These are phyloP conservation scores for Calyptommatus sinebrachiatus DNA, from an alignment of 2,113 vertebrate genomes.

Conservation along the genomic window DNA sequence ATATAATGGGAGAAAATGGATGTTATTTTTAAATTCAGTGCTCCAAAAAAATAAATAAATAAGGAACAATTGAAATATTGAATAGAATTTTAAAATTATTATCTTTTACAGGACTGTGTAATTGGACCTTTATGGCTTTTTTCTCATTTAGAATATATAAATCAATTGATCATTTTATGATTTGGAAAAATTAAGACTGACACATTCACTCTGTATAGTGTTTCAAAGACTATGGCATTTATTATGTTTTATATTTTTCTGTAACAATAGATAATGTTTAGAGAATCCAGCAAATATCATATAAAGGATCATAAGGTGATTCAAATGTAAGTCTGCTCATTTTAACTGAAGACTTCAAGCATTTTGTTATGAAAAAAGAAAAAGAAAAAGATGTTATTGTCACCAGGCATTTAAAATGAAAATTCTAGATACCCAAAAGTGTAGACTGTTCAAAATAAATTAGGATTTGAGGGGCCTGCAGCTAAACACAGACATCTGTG, in stretches of 20 bases:
- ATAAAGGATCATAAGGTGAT: neutral
- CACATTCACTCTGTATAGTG: neutral
- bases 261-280: accelerated
- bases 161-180: neutral
- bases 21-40: no score
- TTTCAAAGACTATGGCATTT: accelerated
- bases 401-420: neutral
- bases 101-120: neutral
- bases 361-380: no score
- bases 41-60: no score
- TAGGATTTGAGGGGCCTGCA: neutral
- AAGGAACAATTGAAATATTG: no score
- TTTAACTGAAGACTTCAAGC: no score
- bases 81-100: no score
- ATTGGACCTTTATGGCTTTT: neutral
- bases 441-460: neutral
- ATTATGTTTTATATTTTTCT: neutral
- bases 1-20: no score
- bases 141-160: neutral
- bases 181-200: neutral
- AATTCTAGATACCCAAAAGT: neutral
- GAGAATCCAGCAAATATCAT: neutral
- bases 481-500: neutral
- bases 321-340: neutral
- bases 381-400: neutral